Evolutionary conservation across 2,888 invertebrate genomes (phyloP).

Genomic region (Drosophila kokeensis): DNA sequence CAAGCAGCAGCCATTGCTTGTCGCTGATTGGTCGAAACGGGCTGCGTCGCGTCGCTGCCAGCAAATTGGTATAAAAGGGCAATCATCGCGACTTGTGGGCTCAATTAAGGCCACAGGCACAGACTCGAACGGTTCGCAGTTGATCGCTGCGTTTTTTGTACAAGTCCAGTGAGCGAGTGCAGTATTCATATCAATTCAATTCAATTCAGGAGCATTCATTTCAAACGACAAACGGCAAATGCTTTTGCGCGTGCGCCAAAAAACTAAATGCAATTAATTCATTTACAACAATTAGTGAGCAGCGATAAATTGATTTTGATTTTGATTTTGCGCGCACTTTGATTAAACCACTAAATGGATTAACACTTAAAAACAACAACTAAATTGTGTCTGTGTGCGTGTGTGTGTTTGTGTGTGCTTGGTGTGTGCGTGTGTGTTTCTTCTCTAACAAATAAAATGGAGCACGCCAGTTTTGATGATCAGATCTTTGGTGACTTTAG

Average conservation of each 20-base stretch:
- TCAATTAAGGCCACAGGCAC: slow-evolving; percentile 85
- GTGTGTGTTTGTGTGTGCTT: slow-evolving; percentile 15
- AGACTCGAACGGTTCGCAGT: slow-evolving; percentile 78
- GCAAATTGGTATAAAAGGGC: slow-evolving; percentile 87
- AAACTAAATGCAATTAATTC: slow-evolving; percentile 82
- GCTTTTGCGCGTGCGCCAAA: slow-evolving; percentile 59
- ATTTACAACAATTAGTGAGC: slow-evolving; percentile 77
- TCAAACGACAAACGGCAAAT: slow-evolving; percentile 30
- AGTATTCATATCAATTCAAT: not conserved
- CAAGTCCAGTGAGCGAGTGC: slow-evolving; percentile 18
- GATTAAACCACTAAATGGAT: slow-evolving; percentile 75
- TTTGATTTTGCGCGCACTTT: slow-evolving; percentile 67
- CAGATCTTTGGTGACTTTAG: slow-evolving; percentile 92
- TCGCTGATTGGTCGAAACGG: slow-evolving; percentile 80
- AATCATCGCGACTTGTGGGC: slow-evolving; percentile 86
- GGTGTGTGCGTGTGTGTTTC: slow-evolving; percentile 1
- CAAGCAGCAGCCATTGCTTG: slow-evolving; percentile 77
- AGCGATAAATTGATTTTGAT: slow-evolving; percentile 78
- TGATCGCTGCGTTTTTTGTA: slow-evolving; percentile 46
- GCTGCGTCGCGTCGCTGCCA: slow-evolving; percentile 48
- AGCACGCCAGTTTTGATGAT: slow-evolving; percentile 90
- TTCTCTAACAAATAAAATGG: slow-evolving; percentile 86
- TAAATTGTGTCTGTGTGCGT: slow-evolving; percentile 16
- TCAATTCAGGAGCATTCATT: slow-evolving; percentile 30
- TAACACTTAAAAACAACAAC: slow-evolving; percentile 82